Percentiles rank a stretch among this genome's conserved stretches.
Conservation (phyloP, 2,888 invertebrate species). For the Gymnocheta viridis region DNA sequence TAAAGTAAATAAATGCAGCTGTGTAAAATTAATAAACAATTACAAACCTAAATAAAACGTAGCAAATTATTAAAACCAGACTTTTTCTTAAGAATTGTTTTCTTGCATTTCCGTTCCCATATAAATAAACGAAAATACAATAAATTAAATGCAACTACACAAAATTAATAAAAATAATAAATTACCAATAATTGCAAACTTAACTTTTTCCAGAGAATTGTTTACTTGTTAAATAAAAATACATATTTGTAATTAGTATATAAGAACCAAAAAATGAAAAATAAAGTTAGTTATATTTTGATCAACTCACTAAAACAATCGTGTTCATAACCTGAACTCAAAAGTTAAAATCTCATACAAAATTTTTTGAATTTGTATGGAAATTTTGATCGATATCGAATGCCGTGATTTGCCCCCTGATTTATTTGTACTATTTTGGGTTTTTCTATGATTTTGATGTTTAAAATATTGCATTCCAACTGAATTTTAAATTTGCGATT, state of each 20-base stretch:
- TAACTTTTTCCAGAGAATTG: slow-evolving; percentile 20
- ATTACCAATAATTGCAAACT: slow-evolving; percentile 25
- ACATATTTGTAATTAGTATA: slow-evolving; percentile 24
- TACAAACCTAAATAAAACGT: background rate
- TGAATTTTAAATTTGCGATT: too few species aligned
- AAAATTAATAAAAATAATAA: slow-evolving; percentile 1
- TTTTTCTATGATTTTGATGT: too few species aligned
- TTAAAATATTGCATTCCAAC: too few species aligned
- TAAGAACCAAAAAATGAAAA: slow-evolving; percentile 17
- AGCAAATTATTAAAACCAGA: slow-evolving; percentile 7
- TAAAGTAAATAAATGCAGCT: too few species aligned
- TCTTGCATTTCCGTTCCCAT: background rate
- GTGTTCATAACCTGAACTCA: slow-evolving; percentile 16
- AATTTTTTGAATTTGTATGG: too few species aligned
- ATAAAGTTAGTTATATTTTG: slow-evolving; percentile 34
- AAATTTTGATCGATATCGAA: too few species aligned
- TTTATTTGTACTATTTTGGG: too few species aligned
- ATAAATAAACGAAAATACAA: background rate
- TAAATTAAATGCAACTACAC: background rate
- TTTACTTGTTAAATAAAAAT: slow-evolving; percentile 25
- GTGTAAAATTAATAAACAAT: background rate
- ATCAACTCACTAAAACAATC: background rate
- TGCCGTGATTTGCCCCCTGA: too few species aligned
- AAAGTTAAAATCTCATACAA: too few species aligned
- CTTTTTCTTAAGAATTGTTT: background rate